These are phyloP conservation scores for Drosophila histrio DNA, from an alignment of 2,888 invertebrate species.

Conservation along the genomic window DNA sequence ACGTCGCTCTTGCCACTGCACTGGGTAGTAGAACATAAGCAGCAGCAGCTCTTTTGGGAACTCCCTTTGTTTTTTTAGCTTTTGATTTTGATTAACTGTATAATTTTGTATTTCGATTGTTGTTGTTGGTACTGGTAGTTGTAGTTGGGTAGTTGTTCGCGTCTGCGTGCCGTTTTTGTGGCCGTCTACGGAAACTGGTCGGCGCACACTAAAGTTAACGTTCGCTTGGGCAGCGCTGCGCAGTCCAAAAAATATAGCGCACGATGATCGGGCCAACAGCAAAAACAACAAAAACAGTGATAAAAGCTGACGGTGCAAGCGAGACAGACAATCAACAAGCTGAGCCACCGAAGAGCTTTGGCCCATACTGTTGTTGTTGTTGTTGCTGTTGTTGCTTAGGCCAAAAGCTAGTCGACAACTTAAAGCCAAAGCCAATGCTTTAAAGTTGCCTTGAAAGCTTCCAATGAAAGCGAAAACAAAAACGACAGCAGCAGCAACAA, in stretches of 20 bases:
- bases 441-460: conserved; percentile 74
- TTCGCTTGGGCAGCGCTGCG: conserved; percentile 76
- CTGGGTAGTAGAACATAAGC: conserved; percentile 54
- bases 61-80: conserved; percentile 22
- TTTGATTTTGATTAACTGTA: conserved; percentile 20
- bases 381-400: conserved; percentile 24
- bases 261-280: conserved; percentile 52
- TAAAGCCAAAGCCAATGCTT: conserved; percentile 38
- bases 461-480: conserved; percentile 79
- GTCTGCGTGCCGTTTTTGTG: conserved; percentile 79
- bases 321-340: conserved; percentile 46
- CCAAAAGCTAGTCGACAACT: conserved; percentile 45
- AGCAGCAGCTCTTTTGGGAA: conserved; percentile 15
- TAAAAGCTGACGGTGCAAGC: conserved; percentile 63
- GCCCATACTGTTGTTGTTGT: conserved; percentile 47
- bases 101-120: conserved; percentile 1
- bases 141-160: conserved; percentile 39
- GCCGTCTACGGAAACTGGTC: conserved; percentile 85
- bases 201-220: conserved; percentile 84
- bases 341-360: conserved; percentile 62
- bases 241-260: conserved; percentile 72
- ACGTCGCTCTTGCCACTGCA: conserved; percentile 42
- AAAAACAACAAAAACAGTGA: conserved; percentile 22
- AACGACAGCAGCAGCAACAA: conserved; percentile 24
- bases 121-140: too few relatives aligned